phyloP scores from a whole-genome alignment of 1,140 invertebrate genomes.

The Notospermus geniculatus region DNA sequence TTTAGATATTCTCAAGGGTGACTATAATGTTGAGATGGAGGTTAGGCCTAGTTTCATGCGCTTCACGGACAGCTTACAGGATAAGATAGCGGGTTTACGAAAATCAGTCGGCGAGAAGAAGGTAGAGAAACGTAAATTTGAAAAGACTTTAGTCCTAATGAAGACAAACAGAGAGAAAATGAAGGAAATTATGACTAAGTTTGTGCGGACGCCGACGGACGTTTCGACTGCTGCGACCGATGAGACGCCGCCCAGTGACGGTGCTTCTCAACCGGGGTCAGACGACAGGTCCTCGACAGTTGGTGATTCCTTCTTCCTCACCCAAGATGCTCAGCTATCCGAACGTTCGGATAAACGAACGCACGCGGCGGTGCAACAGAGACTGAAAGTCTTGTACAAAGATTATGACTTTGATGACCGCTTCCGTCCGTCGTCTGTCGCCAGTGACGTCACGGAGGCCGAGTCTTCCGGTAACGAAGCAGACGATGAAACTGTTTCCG shows the following conservation, averaged over 20 bases:
- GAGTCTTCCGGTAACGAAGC: background rate
- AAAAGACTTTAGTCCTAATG: constrained; percentile 13
- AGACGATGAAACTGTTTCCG: constrained; percentile 6
- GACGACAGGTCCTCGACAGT: background rate
- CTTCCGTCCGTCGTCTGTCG: too few relatives aligned
- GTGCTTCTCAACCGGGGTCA: background rate
- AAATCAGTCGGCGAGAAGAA: background rate
- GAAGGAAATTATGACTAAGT: constrained; percentile 13
- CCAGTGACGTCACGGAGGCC: background rate
- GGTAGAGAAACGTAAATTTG: constrained; percentile 5
- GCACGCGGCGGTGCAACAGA: background rate
- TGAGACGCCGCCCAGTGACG: background rate
- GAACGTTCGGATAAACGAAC: background rate
- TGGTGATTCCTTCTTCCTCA: constrained; percentile 7
- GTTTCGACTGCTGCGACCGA: background rate
- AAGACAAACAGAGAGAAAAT: constrained; percentile 18
- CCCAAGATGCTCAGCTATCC: background rate
- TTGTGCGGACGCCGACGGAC: background rate
- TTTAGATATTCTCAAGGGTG: constrained; percentile 22
- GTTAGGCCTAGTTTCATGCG: constrained; percentile 33
- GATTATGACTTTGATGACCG: too few relatives aligned
- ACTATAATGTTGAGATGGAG: constrained; percentile 31
- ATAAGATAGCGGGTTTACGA: constrained; percentile 9
- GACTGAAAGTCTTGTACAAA: background rate
- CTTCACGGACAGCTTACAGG: constrained; percentile 20